Evolutionary conservation across 2,113 vertebrate genomes (phyloP).

Genomic region (Thunnus maccoyii): DNA sequence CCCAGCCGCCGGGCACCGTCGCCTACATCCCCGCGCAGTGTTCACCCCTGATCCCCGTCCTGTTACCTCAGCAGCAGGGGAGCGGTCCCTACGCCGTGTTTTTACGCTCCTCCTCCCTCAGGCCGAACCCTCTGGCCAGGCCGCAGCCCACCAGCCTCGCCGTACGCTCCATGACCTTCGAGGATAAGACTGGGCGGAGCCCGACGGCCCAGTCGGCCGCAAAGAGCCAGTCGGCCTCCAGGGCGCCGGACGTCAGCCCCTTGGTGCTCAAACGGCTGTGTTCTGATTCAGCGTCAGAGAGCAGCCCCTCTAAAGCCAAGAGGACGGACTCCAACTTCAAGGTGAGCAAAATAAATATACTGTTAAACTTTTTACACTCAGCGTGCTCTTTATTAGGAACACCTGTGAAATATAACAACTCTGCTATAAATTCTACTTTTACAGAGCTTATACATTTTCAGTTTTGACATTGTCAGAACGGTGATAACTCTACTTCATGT

Average conservation of each 20-base stretch:
- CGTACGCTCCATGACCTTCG: slow-evolving; percentile 87
- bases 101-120: slow-evolving; percentile 86
- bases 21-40: slow-evolving; percentile 82
- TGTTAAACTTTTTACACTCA: too few relatives aligned
- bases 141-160: slow-evolving; percentile 85
- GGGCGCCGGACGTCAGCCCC: slow-evolving; percentile 62
- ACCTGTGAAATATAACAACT: too few relatives aligned
- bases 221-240: background rate
- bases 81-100: slow-evolving; percentile 88
- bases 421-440: too few relatives aligned
- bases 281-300: slow-evolving; percentile 58
- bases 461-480: too few relatives aligned
- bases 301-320: slow-evolving; percentile 83
- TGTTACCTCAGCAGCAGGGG: slow-evolving; percentile 87
- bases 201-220: slow-evolving; percentile 28
- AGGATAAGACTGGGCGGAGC: slow-evolving; percentile 77
- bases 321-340: slow-evolving; percentile 70
- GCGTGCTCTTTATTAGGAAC: too few relatives aligned
- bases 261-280: slow-evolving; percentile 82
- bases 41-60: slow-evolving; percentile 86
- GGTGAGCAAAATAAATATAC: slow-evolving; percentile 58
- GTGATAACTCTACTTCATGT: too few relatives aligned
- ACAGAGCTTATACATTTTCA: too few relatives aligned
- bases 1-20: slow-evolving; percentile 71
- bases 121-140: slow-evolving; percentile 77